A percentile compares a stretch with the other conserved stretches of the same genome.
Conservation (phyloP, 2,113 vertebrate genomes). For the Chloropsis hardwickii region DNA sequence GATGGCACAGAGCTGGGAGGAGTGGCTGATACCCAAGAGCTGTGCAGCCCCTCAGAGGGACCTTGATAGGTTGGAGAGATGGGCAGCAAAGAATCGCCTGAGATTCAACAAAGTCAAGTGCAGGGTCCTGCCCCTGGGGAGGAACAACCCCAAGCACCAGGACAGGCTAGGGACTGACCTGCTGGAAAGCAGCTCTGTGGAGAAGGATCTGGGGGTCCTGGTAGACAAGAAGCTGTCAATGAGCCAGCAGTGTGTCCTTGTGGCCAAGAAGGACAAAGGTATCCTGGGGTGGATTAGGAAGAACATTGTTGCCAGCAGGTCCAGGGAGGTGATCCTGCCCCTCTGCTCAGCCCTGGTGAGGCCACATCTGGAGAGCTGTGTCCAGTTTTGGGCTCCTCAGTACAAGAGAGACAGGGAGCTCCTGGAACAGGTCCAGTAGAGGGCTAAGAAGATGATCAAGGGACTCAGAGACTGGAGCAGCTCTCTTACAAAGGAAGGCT, state of each 20-base stretch:
- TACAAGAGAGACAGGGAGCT: background rate
- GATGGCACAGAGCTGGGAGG: background rate
- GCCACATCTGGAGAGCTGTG: background rate
- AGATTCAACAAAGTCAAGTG: background rate
- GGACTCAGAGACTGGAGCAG: background rate
- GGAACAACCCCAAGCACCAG: background rate
- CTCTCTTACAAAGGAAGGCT: background rate
- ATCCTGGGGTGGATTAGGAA: background rate
- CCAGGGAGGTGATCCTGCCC: background rate
- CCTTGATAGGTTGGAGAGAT: background rate
- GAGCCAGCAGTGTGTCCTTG: background rate
- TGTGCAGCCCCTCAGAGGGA: background rate
- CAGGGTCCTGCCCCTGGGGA: background rate
- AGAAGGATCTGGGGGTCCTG: background rate
- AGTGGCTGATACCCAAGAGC: fast-evolving
- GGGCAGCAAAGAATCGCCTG: background rate
- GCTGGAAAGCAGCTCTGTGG: background rate
- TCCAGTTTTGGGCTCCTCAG: background rate
- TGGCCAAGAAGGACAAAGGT: background rate
- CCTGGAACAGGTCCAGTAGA: background rate
- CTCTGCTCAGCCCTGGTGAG: background rate
- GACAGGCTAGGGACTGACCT: background rate
- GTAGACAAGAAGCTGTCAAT: background rate
- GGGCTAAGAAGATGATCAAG: background rate
- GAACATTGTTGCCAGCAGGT: background rate